Conservation (phyloP, 2,113 vertebrate species). For the Lophotis ruficrista region DNA sequence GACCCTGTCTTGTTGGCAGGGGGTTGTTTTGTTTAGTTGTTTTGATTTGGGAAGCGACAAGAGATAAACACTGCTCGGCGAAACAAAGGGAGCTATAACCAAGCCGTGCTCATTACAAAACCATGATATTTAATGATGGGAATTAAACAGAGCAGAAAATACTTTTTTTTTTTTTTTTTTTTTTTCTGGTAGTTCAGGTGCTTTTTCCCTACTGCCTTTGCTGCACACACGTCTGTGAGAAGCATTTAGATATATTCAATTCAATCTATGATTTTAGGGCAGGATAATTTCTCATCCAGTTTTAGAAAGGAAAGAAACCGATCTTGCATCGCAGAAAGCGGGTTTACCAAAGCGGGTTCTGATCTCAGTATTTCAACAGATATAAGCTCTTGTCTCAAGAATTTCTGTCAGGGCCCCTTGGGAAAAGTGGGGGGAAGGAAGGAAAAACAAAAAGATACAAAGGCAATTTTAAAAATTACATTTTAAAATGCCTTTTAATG, state of each 20-base stretch:
- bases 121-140: conserved; percentile 1
- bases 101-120: neutral
- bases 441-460: neutral
- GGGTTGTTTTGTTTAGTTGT: conserved; percentile 28
- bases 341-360: neutral
- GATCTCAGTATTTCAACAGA: neutral
- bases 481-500: conserved; percentile 15
- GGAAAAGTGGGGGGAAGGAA: neutral
- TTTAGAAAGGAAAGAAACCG: neutral
- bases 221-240: neutral
- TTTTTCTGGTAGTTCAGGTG: conserved; percentile 13
- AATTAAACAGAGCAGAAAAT: conserved; percentile 51
- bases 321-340: neutral
- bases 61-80: neutral
- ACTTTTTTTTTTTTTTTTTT: neutral
- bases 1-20: conserved; percentile 19
- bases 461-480: neutral
- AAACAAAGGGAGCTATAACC: conserved; percentile 27
- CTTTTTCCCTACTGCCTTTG: neutral
- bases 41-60: conserved; percentile 8
- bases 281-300: neutral
- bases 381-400: neutral
- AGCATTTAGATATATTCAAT: neutral
- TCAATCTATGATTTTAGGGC: neutral
- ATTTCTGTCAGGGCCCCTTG: neutral